phyloP scores from a whole-genome alignment of 2,888 invertebrate genomes.

The Anodontia alba region DNA sequence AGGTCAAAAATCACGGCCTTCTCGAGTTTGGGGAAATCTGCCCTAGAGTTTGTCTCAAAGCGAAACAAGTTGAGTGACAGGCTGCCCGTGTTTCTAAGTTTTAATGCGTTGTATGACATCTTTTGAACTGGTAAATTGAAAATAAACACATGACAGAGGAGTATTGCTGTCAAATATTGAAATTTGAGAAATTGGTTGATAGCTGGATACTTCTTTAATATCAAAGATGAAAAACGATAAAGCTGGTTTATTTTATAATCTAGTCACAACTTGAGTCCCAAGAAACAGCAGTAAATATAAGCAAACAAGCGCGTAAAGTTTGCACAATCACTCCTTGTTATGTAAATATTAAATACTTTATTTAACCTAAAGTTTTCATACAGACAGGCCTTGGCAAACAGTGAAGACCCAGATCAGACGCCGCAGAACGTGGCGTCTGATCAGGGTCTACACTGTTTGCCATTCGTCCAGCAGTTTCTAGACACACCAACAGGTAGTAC shows the following conservation, averaged over 20 bases:
- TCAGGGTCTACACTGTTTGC: too few relatives aligned
- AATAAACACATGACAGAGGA: constrained; percentile 50
- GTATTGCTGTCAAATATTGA: constrained; percentile 50
- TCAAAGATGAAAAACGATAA: background rate
- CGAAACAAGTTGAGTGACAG: background rate
- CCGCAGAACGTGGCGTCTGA: too few relatives aligned
- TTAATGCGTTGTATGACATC: constrained; percentile 56
- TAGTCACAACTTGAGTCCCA: background rate
- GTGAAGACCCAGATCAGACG: too few relatives aligned
- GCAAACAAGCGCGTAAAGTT: too few relatives aligned
- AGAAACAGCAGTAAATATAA: too few relatives aligned
- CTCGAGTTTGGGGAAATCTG: background rate
- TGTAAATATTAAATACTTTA: too few relatives aligned
- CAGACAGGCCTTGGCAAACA: too few relatives aligned
- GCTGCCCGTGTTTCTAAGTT: constrained; percentile 12
- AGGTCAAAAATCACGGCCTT: constrained; percentile 15
- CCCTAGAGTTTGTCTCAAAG: background rate
- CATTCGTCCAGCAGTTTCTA: too few relatives aligned
- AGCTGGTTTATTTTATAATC: background rate
- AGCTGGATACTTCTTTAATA: constrained; percentile 11
- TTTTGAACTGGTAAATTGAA: constrained; percentile 50
- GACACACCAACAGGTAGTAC: too few relatives aligned
- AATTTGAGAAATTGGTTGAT: constrained; percentile 41
- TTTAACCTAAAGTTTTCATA: too few relatives aligned
- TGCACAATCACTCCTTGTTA: too few relatives aligned